phyloP scores from a whole-genome alignment of 1,140 invertebrate genomes.

The Lepidostoma basale region DNA sequence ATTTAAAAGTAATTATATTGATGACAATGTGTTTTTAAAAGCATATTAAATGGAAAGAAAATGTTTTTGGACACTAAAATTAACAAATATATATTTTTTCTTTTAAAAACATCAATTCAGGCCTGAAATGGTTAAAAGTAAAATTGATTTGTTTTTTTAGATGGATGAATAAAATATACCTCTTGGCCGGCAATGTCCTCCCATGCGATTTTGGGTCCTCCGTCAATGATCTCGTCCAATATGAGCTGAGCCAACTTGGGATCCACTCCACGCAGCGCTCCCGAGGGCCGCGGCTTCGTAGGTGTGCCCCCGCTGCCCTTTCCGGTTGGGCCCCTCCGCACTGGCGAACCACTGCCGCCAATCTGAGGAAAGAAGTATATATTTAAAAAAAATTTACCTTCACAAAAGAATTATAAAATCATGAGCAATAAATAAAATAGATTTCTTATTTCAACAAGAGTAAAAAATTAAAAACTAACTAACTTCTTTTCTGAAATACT shows the following conservation, averaged over 20 bases:
- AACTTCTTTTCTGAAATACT: too few relatives aligned
- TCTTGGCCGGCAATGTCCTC: slow-evolving; percentile 92
- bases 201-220: slow-evolving; percentile 85
- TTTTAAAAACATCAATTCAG: background rate
- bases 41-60: too few relatives aligned
- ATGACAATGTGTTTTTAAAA: too few relatives aligned
- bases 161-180: slow-evolving; percentile 51
- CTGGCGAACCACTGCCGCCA: slow-evolving; percentile 63
- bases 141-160: background rate
- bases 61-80: too few relatives aligned
- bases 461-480: too few relatives aligned
- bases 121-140: background rate
- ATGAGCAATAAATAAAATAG: too few relatives aligned
- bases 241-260: slow-evolving; percentile 87
- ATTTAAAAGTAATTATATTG: too few relatives aligned
- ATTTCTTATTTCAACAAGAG: too few relatives aligned
- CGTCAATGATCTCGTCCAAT: slow-evolving; percentile 75
- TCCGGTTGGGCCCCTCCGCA: slow-evolving; percentile 61
- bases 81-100: slow-evolving; percentile 14
- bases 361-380: too few relatives aligned
- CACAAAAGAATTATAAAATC: too few relatives aligned
- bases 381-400: too few relatives aligned
- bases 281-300: slow-evolving; percentile 54
- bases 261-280: slow-evolving; percentile 77
- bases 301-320: slow-evolving; percentile 54